Percentiles rank a stretch among this genome's conserved stretches.
phyloP scores from a whole-genome alignment of 2,888 invertebrate genomes.

The Chromoteleia sp. region DNA sequence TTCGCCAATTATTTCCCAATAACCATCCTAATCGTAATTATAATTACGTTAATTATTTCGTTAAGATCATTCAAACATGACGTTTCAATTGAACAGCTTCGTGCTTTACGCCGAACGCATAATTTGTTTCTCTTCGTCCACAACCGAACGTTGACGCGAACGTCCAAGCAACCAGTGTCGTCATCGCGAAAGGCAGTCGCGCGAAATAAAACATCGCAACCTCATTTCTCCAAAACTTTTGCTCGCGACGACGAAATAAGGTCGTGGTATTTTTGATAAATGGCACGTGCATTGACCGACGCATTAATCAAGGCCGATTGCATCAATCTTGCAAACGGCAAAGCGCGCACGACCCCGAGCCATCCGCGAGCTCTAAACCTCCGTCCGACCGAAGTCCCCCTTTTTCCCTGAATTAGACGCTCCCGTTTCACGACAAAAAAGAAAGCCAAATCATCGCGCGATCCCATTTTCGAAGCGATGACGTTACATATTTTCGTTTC shows the following conservation, averaged over 20 bases:
- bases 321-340: constrained; percentile 41
- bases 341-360: constrained; percentile 12
- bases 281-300: constrained; percentile 48
- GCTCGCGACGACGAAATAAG: constrained; percentile 25
- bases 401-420: constrained; percentile 15
- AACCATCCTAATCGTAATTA: too few relatives aligned
- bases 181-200: neutral
- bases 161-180: neutral
- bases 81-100: too few relatives aligned
- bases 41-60: too few relatives aligned
- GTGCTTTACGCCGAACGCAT: too few relatives aligned
- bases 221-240: constrained; percentile 25
- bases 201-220: constrained; percentile 26
- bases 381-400: neutral
- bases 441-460: constrained; percentile 46
- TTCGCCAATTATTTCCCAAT: too few relatives aligned
- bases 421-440: constrained; percentile 51
- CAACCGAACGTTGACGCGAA: neutral
- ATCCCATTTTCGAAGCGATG: constrained; percentile 44
- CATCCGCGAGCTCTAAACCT: constrained; percentile 8
- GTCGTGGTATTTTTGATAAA: constrained; percentile 56
- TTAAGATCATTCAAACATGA: too few relatives aligned
- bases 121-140: neutral
- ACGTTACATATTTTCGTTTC: constrained; percentile 37
- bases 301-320: constrained; percentile 58